Conservation (phyloP, 2,113 vertebrate species). For the Hepsetus odoe region DNA sequence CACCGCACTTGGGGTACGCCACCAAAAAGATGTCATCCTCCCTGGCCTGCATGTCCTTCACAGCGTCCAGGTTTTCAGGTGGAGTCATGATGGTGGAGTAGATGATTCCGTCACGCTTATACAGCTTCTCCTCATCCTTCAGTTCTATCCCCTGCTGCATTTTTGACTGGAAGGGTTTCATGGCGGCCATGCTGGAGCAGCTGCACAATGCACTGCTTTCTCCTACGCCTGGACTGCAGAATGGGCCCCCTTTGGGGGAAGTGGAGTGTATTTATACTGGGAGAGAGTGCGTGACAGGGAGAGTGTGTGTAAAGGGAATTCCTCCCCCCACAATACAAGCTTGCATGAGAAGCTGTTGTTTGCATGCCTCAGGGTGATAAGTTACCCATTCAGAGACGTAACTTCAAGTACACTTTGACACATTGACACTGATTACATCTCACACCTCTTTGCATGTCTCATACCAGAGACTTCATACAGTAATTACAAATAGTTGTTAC, state of each 20-base stretch:
- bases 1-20: constrained; percentile 77
- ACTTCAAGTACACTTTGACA: background rate
- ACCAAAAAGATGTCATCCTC: constrained; percentile 70
- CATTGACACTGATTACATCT: background rate
- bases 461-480: no score
- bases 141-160: constrained; percentile 32
- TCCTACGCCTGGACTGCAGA: background rate
- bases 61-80: constrained; percentile 67
- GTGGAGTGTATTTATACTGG: background rate
- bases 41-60: constrained; percentile 69
- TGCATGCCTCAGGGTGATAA: background rate
- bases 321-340: constrained; percentile 16
- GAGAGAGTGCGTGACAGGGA: background rate
- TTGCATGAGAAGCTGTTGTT: constrained; percentile 29
- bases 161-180: background rate
- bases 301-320: background rate
- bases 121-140: constrained; percentile 64
- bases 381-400: background rate
- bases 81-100: constrained; percentile 68
- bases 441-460: background rate
- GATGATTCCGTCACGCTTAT: constrained; percentile 64
- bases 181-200: background rate
- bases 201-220: background rate
- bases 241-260: background rate
- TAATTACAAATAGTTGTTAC: no score